phyloP scores from a whole-genome alignment of 2,797 vertebrate genomes.

The Dromococcyx pavoninus region DNA sequence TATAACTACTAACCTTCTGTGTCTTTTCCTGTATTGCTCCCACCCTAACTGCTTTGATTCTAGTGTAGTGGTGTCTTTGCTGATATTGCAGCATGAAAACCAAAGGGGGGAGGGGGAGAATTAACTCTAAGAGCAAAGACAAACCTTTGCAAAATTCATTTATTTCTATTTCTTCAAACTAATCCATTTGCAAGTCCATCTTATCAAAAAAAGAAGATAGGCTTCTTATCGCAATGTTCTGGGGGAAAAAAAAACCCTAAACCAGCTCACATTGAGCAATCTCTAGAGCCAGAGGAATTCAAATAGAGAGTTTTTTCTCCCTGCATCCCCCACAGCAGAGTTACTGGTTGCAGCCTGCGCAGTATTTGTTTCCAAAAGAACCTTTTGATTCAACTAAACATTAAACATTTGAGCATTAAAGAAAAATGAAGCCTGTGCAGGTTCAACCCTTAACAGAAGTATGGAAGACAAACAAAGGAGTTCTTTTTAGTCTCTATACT shows the following conservation, averaged over 20 bases:
- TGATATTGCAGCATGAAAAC: conserved; percentile 22
- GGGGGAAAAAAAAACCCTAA: not conserved
- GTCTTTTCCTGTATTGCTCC: not conserved
- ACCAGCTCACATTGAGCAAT: not conserved
- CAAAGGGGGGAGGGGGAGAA: not conserved
- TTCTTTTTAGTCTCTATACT: not conserved
- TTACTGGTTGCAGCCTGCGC: not conserved
- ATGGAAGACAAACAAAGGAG: not conserved
- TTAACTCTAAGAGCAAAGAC: conserved; percentile 8
- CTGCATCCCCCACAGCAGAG: not conserved
- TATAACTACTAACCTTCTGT: not conserved
- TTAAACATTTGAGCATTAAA: not conserved
- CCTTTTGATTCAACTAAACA: not conserved
- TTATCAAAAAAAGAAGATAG: not conserved
- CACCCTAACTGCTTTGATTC: conserved; percentile 10
- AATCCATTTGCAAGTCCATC: conserved; percentile 46
- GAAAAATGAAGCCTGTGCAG: not conserved
- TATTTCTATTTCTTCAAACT: conserved; percentile 26
- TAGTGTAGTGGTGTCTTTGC: not conserved
- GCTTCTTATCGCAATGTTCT: not conserved
- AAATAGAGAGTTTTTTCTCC: not conserved
- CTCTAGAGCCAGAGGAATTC: not conserved
- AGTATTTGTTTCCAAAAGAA: not conserved
- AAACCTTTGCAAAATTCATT: conserved; percentile 38
- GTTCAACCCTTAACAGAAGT: not conserved